Conservation (phyloP, 1,140 invertebrate genomes). For the Camponotus vicinus region DNA sequence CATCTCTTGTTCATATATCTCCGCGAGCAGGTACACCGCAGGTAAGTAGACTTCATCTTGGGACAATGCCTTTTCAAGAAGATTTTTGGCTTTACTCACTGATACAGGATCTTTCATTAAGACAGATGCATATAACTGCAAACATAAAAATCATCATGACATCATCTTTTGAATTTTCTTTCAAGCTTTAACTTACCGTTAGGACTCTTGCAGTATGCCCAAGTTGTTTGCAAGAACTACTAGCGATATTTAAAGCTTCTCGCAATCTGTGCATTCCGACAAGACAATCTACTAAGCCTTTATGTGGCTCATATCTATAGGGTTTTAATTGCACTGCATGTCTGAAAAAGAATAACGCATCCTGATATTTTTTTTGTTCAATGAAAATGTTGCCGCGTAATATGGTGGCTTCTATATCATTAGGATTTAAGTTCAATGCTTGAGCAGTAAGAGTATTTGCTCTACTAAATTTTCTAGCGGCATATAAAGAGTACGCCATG, state of each 20-base stretch:
- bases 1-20: constrained; percentile 88
- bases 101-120: constrained; percentile 90
- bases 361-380: constrained; percentile 91
- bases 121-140: constrained; percentile 90
- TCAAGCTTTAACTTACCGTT: constrained; percentile 85
- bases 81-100: constrained; percentile 88
- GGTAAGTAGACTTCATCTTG: constrained; percentile 89
- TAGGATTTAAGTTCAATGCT: constrained; percentile 85
- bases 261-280: constrained; percentile 88
- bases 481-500: constrained; percentile 88
- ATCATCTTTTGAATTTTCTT: not conserved
- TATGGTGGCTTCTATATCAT: constrained; percentile 90
- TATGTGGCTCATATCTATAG: constrained; percentile 89
- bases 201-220: constrained; percentile 90
- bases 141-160: constrained; percentile 27
- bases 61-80: constrained; percentile 90
- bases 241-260: constrained; percentile 90
- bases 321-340: constrained; percentile 89
- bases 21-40: constrained; percentile 90
- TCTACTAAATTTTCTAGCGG: constrained; percentile 86
- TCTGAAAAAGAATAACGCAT: constrained; percentile 90
- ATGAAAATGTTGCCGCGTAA: constrained; percentile 90
- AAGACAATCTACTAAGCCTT: constrained; percentile 91
- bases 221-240: constrained; percentile 90
- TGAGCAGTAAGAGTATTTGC: constrained; percentile 89